phyloP scores from a whole-genome alignment of 2,797 vertebrate species.

The Vireo griseus region DNA sequence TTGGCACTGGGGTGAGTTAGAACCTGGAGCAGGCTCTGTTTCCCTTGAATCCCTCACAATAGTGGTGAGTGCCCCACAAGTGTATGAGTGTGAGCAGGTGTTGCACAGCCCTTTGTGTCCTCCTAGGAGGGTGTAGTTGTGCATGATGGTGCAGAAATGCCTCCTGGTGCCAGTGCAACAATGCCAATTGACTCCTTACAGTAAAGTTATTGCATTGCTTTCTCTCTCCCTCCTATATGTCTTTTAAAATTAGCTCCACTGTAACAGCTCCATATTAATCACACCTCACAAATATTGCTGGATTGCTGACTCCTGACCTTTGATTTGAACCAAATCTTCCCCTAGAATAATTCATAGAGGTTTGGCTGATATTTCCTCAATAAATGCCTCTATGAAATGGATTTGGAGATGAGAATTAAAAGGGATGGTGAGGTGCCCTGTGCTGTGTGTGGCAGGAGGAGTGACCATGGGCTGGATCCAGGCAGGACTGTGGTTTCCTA shows the following conservation, averaged over 20 bases:
- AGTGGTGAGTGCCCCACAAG: background rate
- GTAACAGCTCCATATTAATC: background rate
- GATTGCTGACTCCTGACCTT: slow-evolving; percentile 22
- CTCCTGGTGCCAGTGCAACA: background rate
- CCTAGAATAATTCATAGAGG: background rate
- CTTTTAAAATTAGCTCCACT: background rate
- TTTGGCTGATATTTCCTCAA: background rate
- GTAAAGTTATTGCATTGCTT: background rate
- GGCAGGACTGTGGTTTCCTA: background rate
- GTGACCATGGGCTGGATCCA: background rate
- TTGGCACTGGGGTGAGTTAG: background rate
- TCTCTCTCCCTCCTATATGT: background rate
- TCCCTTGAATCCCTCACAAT: background rate
- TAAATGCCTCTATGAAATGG: background rate
- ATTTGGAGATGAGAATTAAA: slow-evolving; percentile 1
- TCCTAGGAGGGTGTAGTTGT: background rate
- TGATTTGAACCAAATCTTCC: background rate
- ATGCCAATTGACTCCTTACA: background rate
- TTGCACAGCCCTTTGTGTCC: background rate
- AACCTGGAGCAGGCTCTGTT: background rate
- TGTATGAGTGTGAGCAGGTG: rapidly evolving
- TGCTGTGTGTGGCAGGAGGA: background rate
- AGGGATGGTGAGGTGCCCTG: rapidly evolving
- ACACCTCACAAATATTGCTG: background rate
- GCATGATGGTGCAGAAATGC: background rate